Conservation (phyloP, 2,113 vertebrate species). For the Globicephala melas region DNA sequence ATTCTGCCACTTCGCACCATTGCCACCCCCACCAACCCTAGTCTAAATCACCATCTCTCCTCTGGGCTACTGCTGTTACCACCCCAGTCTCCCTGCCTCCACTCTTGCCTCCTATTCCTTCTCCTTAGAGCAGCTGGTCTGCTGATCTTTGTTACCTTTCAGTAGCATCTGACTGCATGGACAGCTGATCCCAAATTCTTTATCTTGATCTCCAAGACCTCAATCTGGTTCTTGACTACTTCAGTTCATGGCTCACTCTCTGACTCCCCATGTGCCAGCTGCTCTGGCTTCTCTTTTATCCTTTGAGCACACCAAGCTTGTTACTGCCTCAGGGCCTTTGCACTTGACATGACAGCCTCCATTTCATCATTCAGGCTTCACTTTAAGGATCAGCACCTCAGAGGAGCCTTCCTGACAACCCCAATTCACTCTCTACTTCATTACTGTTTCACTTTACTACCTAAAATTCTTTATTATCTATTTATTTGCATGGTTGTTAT, state of each 20-base stretch:
- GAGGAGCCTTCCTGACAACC: background rate
- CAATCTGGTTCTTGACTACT: background rate
- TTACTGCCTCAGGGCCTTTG: background rate
- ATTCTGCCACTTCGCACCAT: background rate
- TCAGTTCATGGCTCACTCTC: background rate
- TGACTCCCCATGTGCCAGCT: too few relatives aligned
- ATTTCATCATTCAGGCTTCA: background rate
- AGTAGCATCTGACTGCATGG: background rate
- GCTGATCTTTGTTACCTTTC: background rate
- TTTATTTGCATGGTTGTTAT: background rate
- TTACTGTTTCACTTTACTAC: background rate
- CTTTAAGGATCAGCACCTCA: background rate
- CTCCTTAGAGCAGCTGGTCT: background rate
- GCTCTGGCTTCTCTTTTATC: background rate
- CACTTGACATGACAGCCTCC: background rate
- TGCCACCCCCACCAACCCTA: too few relatives aligned
- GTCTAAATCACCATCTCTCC: background rate
- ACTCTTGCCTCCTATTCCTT: background rate
- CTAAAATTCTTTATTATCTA: background rate
- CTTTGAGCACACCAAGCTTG: background rate
- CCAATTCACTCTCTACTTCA: background rate
- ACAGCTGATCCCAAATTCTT: background rate
- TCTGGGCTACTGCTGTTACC: background rate
- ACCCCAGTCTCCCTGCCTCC: background rate
- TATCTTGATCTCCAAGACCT: background rate